Evolutionary conservation across 2,797 vertebrate genomes (phyloP).

Genomic region (Nyctibius grandis): DNA sequence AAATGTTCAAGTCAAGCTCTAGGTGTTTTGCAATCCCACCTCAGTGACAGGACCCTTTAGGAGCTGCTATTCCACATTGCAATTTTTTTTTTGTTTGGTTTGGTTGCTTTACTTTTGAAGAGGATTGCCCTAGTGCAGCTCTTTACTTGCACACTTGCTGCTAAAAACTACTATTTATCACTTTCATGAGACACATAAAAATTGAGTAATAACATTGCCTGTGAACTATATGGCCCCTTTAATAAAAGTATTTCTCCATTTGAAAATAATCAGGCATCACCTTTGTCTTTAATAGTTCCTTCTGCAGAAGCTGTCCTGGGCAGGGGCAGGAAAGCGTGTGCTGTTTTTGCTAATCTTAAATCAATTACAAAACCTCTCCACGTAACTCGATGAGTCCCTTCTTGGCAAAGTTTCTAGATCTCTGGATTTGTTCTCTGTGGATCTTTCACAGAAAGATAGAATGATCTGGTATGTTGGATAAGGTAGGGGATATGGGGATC

Average conservation of each 20-base stretch:
- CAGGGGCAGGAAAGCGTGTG: not conserved
- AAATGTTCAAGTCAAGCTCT: not conserved
- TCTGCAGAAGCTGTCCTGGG: not conserved
- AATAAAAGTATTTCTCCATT: not conserved
- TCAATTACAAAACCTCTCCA: not conserved
- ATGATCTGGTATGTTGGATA: not conserved
- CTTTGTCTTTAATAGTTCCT: not conserved
- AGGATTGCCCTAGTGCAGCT: not conserved
- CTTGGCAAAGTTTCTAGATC: not conserved
- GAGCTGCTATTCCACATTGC: not conserved
- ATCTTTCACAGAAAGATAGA: not conserved
- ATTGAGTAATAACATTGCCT: not conserved
- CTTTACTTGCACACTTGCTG: not conserved
- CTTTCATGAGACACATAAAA: not conserved
- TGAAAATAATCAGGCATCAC: not conserved
- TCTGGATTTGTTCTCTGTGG: not conserved
- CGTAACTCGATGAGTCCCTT: not conserved
- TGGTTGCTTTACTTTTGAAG: not conserved
- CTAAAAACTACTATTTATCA: not conserved
- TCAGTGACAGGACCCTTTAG: not conserved
- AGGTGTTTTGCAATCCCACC: not conserved
- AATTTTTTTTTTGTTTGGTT: not conserved
- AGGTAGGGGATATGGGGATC: not conserved
- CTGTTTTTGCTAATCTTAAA: not conserved
- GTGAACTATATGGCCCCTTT: not conserved